Conservation (phyloP, 2,888 invertebrate genomes). For the Caenorhabditis afra region DNA sequence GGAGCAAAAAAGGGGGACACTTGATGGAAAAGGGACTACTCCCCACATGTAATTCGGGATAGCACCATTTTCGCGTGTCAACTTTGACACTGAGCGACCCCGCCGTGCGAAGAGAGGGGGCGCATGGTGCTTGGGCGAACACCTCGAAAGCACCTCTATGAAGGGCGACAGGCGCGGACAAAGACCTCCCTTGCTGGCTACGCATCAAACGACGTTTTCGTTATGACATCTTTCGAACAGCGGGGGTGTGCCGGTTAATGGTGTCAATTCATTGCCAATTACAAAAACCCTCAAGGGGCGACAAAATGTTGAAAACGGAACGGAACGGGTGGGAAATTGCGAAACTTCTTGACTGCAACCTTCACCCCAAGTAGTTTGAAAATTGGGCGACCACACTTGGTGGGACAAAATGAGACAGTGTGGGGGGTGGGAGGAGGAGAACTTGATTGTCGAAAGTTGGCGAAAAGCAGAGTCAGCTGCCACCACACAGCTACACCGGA, state of each 20-base stretch:
- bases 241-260: slow-evolving; percentile 59
- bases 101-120: slow-evolving; percentile 11
- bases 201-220: slow-evolving; percentile 50
- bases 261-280: slow-evolving; percentile 61
- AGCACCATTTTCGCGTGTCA: slow-evolving; percentile 39
- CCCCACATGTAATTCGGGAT: slow-evolving; percentile 46
- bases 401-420: slow-evolving; percentile 1
- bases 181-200: slow-evolving; percentile 34
- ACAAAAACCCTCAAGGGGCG: slow-evolving; percentile 46
- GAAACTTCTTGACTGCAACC: slow-evolving; percentile 1
- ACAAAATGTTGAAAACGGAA: slow-evolving; percentile 41
- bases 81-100: slow-evolving; percentile 19
- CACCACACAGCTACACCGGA: slow-evolving; percentile 29
- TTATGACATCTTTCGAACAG: slow-evolving; percentile 57
- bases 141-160: slow-evolving; percentile 27
- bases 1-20: slow-evolving; percentile 21
- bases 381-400: background rate
- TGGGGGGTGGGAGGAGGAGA: slow-evolving; percentile 1
- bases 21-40: slow-evolving; percentile 36
- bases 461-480: slow-evolving; percentile 28
- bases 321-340: slow-evolving; percentile 37
- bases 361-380: slow-evolving; percentile 22
- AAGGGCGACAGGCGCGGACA: slow-evolving; percentile 42
- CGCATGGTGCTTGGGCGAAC: slow-evolving; percentile 39
- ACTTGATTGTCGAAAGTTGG: slow-evolving; percentile 16